A percentile compares a stretch with the other conserved stretches of the same genome.
These are phyloP conservation scores for Phalacrocorax aristotelis DNA, from an alignment of 2,113 vertebrate species.

Conservation along the genomic window DNA sequence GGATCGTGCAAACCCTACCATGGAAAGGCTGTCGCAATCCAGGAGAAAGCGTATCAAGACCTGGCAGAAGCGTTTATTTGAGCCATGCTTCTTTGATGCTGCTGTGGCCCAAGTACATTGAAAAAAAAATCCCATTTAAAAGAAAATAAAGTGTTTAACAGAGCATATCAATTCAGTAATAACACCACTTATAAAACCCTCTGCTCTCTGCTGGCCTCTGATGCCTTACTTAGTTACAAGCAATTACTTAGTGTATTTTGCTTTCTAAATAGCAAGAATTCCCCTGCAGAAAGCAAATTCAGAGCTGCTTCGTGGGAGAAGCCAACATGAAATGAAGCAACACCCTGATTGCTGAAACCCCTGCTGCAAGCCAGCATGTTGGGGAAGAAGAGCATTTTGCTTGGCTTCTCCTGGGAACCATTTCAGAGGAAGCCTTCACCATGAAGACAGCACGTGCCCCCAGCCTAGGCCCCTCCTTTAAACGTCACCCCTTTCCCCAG, in stretches of 20 bases:
- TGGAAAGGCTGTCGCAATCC: not conserved
- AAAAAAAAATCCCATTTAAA: not conserved
- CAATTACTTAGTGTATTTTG: not conserved
- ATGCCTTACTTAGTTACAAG: not conserved
- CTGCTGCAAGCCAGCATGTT: not conserved
- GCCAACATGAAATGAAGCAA: not conserved
- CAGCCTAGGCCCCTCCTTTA: not conserved
- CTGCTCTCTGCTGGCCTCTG: not conserved
- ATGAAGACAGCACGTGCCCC: accelerated
- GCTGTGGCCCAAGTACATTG: not conserved
- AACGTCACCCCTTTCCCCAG: not conserved
- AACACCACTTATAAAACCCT: not conserved
- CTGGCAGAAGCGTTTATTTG: not conserved
- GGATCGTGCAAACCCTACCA: accelerated
- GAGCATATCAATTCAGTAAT: not conserved
- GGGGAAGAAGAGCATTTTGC: accelerated
- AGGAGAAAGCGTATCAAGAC: not conserved
- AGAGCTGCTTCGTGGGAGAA: not conserved
- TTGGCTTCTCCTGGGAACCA: not conserved
- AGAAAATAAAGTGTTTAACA: constrained; percentile 23
- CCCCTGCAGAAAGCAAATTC: not conserved
- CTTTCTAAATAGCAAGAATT: not conserved
- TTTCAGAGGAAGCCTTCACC: not conserved
- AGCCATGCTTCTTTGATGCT: not conserved
- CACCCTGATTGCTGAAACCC: not conserved